Base-by-base conservation (phyloP, 1,140 invertebrate species). In the Apis florea region DNA sequence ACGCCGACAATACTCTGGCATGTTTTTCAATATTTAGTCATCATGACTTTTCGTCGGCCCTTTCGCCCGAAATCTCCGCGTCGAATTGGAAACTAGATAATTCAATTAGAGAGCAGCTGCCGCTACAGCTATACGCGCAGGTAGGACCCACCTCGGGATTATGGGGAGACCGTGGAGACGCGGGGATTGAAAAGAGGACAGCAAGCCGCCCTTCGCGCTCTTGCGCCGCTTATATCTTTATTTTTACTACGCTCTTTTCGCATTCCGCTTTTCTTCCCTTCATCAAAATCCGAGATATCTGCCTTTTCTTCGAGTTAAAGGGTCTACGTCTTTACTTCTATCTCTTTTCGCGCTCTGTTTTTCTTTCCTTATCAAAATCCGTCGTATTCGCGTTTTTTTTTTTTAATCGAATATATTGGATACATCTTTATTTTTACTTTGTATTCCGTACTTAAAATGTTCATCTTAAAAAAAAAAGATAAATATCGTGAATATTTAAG, bases 21-120 rank as follows among this genome's bases (percentile, higher is more conserved):
- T 93, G 92, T 93, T 93, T 93, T 91, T 93, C 92, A 93, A 93
- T 93, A 93, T 93, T 93, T 93, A 93, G 92, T 92, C 92, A 93
- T 93, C 92, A 93, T 93, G 92, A 93, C 92, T 93, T 93, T 92
- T 93, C 92, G 92, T 89, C 92, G 91, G 90, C 78, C 84, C 89
- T 91, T 90, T 90, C 85, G 88, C 59, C 59, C 84, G 79, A 92
- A 93, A 93, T 93, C 93, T 93, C 93, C 92, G 93, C 89, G 90
- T 92, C 93, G 92, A 93, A 93, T 93, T 92, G 92, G 89, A 92
- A 93, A 93, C 93, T 92, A 93, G 93, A 93, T 93, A 93, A 93
- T 93, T 93, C 93, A 93, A 93, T 93, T 93, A 93, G 89, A 90
- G 86, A 89, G 90, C 92, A 93, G 92, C 92, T 92, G 93, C 91